Evolutionary conservation across 2,888 invertebrate genomes (phyloP).

Genomic region (Ectemnius lituratus): DNA sequence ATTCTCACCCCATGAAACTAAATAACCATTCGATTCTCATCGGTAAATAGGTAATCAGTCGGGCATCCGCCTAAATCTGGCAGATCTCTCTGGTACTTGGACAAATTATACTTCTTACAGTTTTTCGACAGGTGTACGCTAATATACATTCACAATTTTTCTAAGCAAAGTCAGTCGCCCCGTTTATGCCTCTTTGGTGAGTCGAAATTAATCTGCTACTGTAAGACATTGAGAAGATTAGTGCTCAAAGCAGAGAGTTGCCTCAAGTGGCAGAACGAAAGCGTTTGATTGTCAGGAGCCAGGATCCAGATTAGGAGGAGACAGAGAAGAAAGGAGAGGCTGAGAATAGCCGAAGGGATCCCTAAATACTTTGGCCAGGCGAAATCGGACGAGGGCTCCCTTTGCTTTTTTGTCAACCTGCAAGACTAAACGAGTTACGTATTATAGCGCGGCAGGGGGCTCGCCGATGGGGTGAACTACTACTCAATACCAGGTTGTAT

Average conservation of each 20-base stretch:
- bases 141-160: no score
- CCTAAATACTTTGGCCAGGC: constrained; percentile 70
- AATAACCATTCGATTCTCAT: constrained; percentile 75
- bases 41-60: constrained; percentile 71
- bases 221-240: no score
- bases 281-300: no score
- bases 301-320: no score
- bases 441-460: constrained; percentile 64
- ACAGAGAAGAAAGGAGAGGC: no score
- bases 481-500: constrained; percentile 73
- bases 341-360: constrained; percentile 52
- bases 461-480: constrained; percentile 50
- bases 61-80: constrained; percentile 40
- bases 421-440: constrained; percentile 76
- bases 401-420: constrained; percentile 73
- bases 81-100: constrained; percentile 1
- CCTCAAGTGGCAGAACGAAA: no score
- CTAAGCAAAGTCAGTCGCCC: background rate
- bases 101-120: background rate
- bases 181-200: background rate
- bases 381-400: constrained; percentile 62
- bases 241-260: no score
- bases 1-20: constrained; percentile 72
- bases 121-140: constrained; percentile 1
- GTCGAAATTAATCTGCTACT: no score